Evolutionary conservation across 1,140 invertebrate genomes (phyloP).

Genomic region (Cherax destructor): DNA sequence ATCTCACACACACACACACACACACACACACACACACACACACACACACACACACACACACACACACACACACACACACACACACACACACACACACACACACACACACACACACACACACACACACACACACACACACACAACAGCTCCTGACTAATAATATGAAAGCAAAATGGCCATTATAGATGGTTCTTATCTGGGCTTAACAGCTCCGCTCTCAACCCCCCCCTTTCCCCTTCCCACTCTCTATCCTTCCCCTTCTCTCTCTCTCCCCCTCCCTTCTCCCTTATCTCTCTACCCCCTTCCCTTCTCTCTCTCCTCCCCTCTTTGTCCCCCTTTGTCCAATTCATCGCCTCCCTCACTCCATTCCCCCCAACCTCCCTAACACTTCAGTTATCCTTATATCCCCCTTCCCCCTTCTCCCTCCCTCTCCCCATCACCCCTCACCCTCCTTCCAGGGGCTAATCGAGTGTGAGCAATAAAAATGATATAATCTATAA

Average conservation of each 20-base stretch:
- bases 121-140: not conserved
- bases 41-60: too few species aligned
- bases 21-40: too few species aligned
- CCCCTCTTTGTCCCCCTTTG: not conserved
- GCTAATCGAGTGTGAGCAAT: slow-evolving; percentile 15
- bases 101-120: too few species aligned
- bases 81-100: too few species aligned
- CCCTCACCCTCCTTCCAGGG: not conserved
- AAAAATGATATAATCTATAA: slow-evolving; percentile 18
- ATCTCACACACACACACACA: too few species aligned
- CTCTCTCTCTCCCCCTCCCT: not conserved
- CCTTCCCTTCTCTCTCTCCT: not conserved
- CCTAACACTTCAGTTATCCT: not conserved
- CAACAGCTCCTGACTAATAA: slow-evolving; percentile 1
- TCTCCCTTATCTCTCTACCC: not conserved
- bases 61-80: too few species aligned
- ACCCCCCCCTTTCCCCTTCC: not conserved
- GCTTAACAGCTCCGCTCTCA: not conserved
- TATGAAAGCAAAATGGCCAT: not conserved
- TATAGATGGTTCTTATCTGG: slow-evolving; percentile 3
- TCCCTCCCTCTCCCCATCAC: not conserved
- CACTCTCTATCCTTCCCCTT: not conserved
- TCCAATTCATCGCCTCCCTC: not conserved
- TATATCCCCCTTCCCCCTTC: not conserved
- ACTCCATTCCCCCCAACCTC: not conserved